phyloP scores from a whole-genome alignment of 2,797 vertebrate species.

The Melanotaenia trifasciata region DNA sequence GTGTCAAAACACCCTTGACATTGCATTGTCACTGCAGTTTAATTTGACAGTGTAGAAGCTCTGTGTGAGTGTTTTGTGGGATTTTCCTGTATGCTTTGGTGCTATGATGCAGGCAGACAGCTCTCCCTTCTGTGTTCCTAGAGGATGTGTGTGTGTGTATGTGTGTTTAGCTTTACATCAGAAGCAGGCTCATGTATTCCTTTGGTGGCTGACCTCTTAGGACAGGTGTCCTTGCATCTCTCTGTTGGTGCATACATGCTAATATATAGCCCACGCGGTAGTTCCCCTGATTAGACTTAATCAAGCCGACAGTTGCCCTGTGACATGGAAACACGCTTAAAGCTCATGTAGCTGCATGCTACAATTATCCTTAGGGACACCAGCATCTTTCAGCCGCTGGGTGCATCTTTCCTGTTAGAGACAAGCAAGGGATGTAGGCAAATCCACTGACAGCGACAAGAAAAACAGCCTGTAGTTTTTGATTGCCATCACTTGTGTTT shows the following conservation, averaged over 20 bases:
- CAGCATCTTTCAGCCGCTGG: constrained; percentile 43
- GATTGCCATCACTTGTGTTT: constrained; percentile 41
- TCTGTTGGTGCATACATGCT: constrained; percentile 13
- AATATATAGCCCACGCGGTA: constrained; percentile 41
- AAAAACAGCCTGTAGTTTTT: constrained; percentile 49
- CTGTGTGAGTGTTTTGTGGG: constrained; percentile 30
- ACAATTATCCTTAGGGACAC: constrained; percentile 31
- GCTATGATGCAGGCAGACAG: constrained; percentile 72
- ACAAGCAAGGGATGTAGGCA: constrained; percentile 30
- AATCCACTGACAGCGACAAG: constrained; percentile 17
- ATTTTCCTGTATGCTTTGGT: constrained; percentile 40
- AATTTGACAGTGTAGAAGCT: constrained; percentile 22
- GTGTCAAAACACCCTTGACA: constrained; percentile 14
- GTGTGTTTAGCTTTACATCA: constrained; percentile 22
- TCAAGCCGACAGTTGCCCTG: constrained; percentile 58
- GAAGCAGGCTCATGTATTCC: constrained; percentile 22
- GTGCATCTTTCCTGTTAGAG: constrained; percentile 40
- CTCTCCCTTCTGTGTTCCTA: constrained; percentile 56
- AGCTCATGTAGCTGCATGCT: constrained; percentile 25
- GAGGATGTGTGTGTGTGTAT: constrained; percentile 23
- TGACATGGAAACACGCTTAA: constrained; percentile 33
- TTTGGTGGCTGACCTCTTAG: constrained; percentile 57
- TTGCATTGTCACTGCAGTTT: constrained; percentile 34
- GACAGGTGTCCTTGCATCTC: constrained; percentile 53
- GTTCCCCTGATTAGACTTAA: constrained; percentile 49